Base-by-base conservation (phyloP, 2,888 invertebrate species). In the Drosophila anomalipes region DNA sequence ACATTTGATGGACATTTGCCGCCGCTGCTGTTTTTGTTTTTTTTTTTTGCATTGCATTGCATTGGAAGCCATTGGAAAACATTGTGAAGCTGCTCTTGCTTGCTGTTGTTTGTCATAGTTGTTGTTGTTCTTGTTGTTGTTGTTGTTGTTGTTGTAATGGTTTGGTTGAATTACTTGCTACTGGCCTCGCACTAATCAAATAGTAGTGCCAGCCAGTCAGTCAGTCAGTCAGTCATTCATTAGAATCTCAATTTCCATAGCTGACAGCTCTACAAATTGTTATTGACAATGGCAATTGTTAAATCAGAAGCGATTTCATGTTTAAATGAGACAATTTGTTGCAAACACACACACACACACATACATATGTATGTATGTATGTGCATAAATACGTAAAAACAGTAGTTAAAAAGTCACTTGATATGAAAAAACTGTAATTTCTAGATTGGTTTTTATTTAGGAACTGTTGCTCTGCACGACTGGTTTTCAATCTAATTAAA, bases 1-100 rank as follows among this genome's bases (percentile, higher is more conserved):
- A 91, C 92, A 91, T 82, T 91, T 91, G 91, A 91, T 92, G 81
- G 91, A 92, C 91, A 79, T 89, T 91, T 91, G 89, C 90, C 84
- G 92, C 83, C 90, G 90, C 92, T 91, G 91, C 91, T 62, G 92
- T 91, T 84, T 79, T 65, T 32, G 58, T 59, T n/a, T 64, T 60
- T 28, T 41, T 52, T 37, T 28, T 57, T 22, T 35, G 5, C 35
- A 14, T 35, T 33, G 33, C 33, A 10, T 47, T 19, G 44, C 64
- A 51, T 44, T 62, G 66, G 52, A 35, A 73, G 59, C 35, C 58
- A 61, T 32, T 70, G 66, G 28, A 57, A 70, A 57, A 51, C 47
- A 22, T 26, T 70, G 63, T 58, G 68, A 77, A 44, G 44, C 60
- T 79, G 66, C 49, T 59, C 63, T 64, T 58, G 63, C 41, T 70